phyloP scores from a whole-genome alignment of 2,888 invertebrate species.

The Cataglyphis rosenhaueri region DNA sequence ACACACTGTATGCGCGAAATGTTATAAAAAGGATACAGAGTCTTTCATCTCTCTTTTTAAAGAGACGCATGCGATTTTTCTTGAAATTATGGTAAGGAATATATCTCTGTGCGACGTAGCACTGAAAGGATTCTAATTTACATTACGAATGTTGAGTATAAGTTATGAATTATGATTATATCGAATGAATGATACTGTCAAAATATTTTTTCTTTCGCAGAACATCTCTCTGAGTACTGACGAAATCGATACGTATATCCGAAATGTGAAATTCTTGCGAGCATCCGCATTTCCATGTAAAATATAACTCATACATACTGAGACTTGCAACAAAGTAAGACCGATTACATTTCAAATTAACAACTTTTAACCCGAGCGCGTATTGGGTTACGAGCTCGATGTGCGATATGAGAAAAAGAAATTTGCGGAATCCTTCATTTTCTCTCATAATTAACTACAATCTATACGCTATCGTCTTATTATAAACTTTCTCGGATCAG shows the following conservation, averaged over 20 bases:
- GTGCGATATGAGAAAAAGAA: neutral
- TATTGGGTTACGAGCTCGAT: neutral
- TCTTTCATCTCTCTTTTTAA: neutral
- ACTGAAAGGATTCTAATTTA: neutral
- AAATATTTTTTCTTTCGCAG: neutral
- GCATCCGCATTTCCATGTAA: neutral
- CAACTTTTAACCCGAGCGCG: slow-evolving; percentile 12
- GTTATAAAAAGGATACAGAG: neutral
- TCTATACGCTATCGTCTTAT: slow-evolving; percentile 41
- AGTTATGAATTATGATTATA: neutral
- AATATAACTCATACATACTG: neutral
- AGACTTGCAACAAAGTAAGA: slow-evolving; percentile 11
- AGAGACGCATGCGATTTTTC: slow-evolving; percentile 7
- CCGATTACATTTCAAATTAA: slow-evolving; percentile 21
- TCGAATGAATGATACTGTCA: neutral
- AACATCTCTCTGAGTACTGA: neutral
- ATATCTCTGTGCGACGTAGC: neutral
- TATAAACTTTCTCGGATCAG: slow-evolving; percentile 18
- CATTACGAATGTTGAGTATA: slow-evolving; percentile 6
- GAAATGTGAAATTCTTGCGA: neutral
- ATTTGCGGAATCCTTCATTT: slow-evolving; percentile 34
- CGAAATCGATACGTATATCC: neutral
- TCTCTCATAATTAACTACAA: slow-evolving; percentile 50
- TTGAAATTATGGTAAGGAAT: neutral
- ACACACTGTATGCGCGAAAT: neutral